A percentile compares a stretch with the other conserved stretches of the same genome.
These are phyloP conservation scores for Panthera leo DNA, from an alignment of 2,113 vertebrate species.

Conservation along the genomic window DNA sequence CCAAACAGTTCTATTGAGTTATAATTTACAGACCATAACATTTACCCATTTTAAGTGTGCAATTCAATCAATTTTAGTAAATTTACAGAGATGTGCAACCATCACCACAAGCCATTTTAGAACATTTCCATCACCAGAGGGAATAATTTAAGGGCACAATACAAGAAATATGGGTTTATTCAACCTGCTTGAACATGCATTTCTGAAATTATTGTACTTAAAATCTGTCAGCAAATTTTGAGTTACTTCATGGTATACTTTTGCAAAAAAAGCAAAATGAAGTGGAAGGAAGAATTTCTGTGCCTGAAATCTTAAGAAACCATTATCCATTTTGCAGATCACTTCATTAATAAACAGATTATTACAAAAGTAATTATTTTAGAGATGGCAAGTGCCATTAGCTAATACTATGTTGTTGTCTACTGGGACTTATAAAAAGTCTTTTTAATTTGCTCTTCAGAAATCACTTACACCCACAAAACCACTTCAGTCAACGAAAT, in stretches of 20 bases:
- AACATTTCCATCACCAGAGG: conserved; percentile 62
- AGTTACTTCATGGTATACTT: conserved; percentile 50
- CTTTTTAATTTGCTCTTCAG: conserved; percentile 74
- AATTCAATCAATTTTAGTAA: conserved; percentile 39
- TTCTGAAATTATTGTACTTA: conserved; percentile 55
- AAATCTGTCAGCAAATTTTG: conserved; percentile 60
- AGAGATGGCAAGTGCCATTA: conserved; percentile 64
- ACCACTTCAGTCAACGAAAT: conserved; percentile 63
- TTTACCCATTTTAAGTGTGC: conserved; percentile 34
- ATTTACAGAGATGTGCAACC: conserved; percentile 22
- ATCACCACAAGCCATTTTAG: not conserved
- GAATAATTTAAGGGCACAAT: conserved; percentile 50
- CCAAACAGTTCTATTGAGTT: not conserved
- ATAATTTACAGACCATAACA: conserved; percentile 50
- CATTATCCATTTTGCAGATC: conserved; percentile 69
- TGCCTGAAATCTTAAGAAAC: conserved; percentile 60
- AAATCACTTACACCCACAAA: conserved; percentile 73
- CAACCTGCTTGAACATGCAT: conserved; percentile 41
- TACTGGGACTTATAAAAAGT: conserved; percentile 67
- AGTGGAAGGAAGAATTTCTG: conserved; percentile 18
- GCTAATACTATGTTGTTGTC: conserved; percentile 57
- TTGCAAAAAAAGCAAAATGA: conserved; percentile 32
- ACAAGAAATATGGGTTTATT: conserved; percentile 25
- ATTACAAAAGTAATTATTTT: conserved; percentile 76
- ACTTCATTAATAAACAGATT: conserved; percentile 74